Evolutionary conservation across 2,888 invertebrate species (phyloP), one percentile per base, ranked within the genome.

Genomic region (Pycnomerus fuliginosus): DNA sequence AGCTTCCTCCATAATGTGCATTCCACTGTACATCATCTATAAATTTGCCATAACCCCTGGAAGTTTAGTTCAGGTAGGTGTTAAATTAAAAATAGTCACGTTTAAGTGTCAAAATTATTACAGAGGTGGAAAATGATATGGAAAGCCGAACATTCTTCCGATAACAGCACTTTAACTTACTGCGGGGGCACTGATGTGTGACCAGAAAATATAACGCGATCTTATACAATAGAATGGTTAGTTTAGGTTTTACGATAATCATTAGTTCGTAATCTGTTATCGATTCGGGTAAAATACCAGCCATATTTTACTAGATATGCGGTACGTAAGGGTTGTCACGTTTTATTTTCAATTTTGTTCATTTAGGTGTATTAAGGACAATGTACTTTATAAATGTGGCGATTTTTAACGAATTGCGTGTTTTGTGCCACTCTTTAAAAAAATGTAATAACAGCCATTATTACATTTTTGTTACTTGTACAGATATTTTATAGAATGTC

Each of bases 1-100:
- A 0, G 83, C 82, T 33, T 90, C 90, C 29, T 92, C 93, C 14
- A 84, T 92, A 48, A 75, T 89, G 46, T 90, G 89, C 68, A 91
- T 94, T 53, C 93, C 93, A 1, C 67, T 83, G 52, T 92, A 91
- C 72, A 87, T 90, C 56, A 59, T 90, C 41, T 92, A 91, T 74
- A 86, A 85, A 71, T 78, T 85, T 56, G 69, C 75, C 40, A 81
- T 80, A 35, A 87, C 86, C 0, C 85, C 84, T 16, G 88, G 89
- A 15, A 76, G 70, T 48, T 61, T 72, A 16, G 50, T 63, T 14
- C 73, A 78, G 72, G 80, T 80, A 62, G 67, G 58, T 49, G 27
- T n/a, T n/a, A n/a, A n/a, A n/a, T n/a, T n/a, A n/a, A n/a, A n/a
- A n/a, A n/a, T n/a, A n/a, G n/a, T n/a, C n/a, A n/a, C n/a, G n/a